phyloP scores from a whole-genome alignment of 2,888 invertebrate genomes.

The Seira musarum region DNA sequence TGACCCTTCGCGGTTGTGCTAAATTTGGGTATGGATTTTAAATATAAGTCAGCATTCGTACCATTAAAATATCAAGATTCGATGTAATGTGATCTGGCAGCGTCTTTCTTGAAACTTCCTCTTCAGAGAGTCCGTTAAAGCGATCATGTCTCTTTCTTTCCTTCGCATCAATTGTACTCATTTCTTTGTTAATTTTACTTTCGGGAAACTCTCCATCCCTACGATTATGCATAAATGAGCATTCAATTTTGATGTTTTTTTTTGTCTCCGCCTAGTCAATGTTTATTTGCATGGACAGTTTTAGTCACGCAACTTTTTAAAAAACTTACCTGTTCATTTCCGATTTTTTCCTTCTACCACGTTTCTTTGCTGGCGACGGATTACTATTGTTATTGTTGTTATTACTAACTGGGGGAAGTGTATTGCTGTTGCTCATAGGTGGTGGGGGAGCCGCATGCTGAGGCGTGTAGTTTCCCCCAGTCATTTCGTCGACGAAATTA shows the following conservation, averaged over 20 bases:
- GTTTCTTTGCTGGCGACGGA: constrained; percentile 80
- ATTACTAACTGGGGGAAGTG: constrained; percentile 48
- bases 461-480: constrained; percentile 48
- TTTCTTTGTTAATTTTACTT: constrained; percentile 46
- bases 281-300: background rate
- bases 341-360: constrained; percentile 88
- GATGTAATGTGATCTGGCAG: constrained; percentile 94
- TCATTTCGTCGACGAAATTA: constrained; percentile 79
- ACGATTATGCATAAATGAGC: background rate
- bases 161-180: constrained; percentile 74
- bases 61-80: constrained; percentile 98
- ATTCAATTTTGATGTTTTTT: too few relatives aligned
- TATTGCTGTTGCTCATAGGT: constrained; percentile 26
- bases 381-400: constrained; percentile 72
- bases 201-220: constrained; percentile 62
- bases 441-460: constrained; percentile 27
- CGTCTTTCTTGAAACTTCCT: constrained; percentile 93
- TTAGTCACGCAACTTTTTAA: background rate
- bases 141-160: constrained; percentile 95
- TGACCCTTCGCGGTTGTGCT: too few relatives aligned
- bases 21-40: too few relatives aligned
- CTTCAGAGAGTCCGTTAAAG: constrained; percentile 97
- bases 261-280: too few relatives aligned
- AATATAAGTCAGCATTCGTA: constrained; percentile 81
- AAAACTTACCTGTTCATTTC: constrained; percentile 58